phyloP scores from a whole-genome alignment of 2,888 invertebrate species.

The Ophion costatus region DNA sequence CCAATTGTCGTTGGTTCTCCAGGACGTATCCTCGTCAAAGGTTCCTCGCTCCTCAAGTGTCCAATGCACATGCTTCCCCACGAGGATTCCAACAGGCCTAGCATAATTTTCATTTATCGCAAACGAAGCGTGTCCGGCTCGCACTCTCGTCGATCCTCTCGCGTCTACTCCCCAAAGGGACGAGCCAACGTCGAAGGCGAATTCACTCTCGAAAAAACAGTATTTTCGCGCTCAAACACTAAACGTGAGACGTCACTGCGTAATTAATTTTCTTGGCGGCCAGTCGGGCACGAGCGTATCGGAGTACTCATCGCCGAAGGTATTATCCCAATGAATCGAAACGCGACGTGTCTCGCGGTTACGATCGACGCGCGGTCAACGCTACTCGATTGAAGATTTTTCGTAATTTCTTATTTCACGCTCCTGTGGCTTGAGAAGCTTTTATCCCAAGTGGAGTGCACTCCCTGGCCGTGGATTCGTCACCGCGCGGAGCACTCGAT shows the following conservation, averaged over 20 bases:
- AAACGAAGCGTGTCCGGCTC: not conserved
- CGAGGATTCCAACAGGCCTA: not conserved
- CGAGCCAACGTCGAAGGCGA: not conserved
- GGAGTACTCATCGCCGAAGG: too few species aligned
- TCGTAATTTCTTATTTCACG: conserved; percentile 26
- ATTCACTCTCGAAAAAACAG: too few species aligned
- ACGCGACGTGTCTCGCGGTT: too few species aligned
- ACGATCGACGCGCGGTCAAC: too few species aligned
- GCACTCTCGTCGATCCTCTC: conserved; percentile 3
- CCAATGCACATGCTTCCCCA: not conserved
- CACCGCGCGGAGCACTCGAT: conserved; percentile 7
- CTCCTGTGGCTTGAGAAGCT: conserved; percentile 8
- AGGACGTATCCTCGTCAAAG: not conserved
- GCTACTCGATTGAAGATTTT: conserved; percentile 1
- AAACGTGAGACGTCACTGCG: too few species aligned
- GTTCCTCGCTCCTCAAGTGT: conserved; percentile 4
- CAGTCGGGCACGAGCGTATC: too few species aligned
- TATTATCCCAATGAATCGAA: too few species aligned
- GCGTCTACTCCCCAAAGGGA: not conserved
- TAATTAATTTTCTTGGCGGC: too few species aligned
- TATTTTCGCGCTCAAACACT: too few species aligned
- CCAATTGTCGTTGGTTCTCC: not conserved
- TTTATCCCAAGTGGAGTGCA: conserved; percentile 18
- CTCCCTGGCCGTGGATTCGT: conserved; percentile 27
- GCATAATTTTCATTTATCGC: not conserved